phyloP scores from a whole-genome alignment of 2,888 invertebrate species.

The Tetragnatha montana region DNA sequence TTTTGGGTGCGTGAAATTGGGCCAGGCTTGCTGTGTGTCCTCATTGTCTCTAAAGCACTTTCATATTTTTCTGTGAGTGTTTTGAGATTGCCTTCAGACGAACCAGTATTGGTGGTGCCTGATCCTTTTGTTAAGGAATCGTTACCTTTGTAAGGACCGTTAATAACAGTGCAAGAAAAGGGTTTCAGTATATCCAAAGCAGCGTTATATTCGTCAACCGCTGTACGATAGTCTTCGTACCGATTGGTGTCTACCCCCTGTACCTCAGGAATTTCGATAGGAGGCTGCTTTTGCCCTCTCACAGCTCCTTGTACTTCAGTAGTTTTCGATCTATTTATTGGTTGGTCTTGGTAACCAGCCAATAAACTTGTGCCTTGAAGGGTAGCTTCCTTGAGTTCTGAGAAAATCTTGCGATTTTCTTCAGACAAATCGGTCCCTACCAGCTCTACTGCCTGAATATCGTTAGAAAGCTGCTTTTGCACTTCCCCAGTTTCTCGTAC shows the following conservation, averaged over 20 bases:
- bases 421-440: not conserved
- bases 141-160: no score
- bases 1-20: not conserved
- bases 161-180: no score
- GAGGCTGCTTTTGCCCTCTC: not conserved
- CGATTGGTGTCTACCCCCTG: not conserved
- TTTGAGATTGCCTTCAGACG: no score
- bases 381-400: not conserved
- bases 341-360: not conserved
- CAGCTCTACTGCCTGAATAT: not conserved
- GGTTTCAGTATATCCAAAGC: not conserved
- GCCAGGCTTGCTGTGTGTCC: not conserved
- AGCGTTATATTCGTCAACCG: conserved; percentile 6
- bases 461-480: no score
- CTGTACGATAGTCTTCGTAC: conserved; percentile 1
- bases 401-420: no score
- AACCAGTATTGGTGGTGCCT: no score
- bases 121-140: no score
- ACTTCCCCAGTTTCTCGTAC: no score
- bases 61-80: no score
- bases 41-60: not conserved
- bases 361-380: no score
- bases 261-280: conserved; percentile 12
- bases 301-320: not conserved
- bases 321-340: not conserved